Conservation (phyloP, 2,888 invertebrate genomes). For the Alcis repandata region DNA sequence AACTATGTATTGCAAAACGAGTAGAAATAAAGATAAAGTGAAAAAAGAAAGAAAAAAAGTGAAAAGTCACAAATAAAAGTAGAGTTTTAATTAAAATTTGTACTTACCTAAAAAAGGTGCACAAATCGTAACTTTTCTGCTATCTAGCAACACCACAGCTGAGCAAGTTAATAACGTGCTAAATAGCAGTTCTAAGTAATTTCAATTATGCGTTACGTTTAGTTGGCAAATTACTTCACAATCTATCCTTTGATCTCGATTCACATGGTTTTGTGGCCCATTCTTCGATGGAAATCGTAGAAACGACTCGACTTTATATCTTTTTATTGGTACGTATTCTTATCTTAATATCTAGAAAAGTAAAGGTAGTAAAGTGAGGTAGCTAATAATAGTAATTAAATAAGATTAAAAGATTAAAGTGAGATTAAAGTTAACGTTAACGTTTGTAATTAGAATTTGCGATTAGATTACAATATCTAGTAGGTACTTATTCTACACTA, state of each 20-base stretch:
- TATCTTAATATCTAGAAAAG: background rate
- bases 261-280: conserved; percentile 63
- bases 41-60: no score
- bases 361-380: background rate
- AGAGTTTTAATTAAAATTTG: no score
- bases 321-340: background rate
- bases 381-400: no score
- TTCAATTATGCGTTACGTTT: conserved; percentile 62
- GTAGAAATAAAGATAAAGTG: no score
- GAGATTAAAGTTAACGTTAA: no score
- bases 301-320: conserved; percentile 16
- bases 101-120: background rate
- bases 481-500: no score
- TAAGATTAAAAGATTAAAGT: no score
- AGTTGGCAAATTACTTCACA: conserved; percentile 68
- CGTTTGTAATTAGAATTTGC: no score
- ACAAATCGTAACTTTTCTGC: background rate
- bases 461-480: background rate
- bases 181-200: conserved; percentile 65
- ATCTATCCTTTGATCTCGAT: conserved; percentile 56
- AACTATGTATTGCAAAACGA: no score
- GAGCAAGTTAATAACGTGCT: conserved; percentile 59
- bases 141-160: conserved; percentile 19
- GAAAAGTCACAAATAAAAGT: no score
- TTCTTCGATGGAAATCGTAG: conserved; percentile 25